A percentile compares a stretch with the other conserved stretches of the same genome.
Evolutionary conservation across 2,888 invertebrate genomes (phyloP).

Genomic region (Aphidius colemani): DNA sequence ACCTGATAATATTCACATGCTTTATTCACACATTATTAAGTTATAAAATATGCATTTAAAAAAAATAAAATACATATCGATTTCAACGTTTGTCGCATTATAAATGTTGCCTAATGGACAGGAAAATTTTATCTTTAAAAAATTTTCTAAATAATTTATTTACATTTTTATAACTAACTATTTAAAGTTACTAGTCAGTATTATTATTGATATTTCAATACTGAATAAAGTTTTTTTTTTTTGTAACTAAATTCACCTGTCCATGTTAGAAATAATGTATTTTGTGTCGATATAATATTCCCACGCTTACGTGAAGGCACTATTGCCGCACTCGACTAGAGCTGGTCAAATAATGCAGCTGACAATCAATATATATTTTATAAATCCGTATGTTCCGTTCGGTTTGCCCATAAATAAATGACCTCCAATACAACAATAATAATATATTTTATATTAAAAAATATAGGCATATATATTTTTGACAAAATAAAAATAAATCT

Average conservation of each 20-base stretch:
- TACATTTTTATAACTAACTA: not conserved
- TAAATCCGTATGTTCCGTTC: slow-evolving; percentile 25
- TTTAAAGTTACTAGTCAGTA: not conserved
- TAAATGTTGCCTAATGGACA: slow-evolving; percentile 41
- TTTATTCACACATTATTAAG: slow-evolving; percentile 40
- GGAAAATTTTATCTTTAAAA: slow-evolving; percentile 35
- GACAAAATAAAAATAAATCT: not conserved
- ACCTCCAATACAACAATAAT: slow-evolving; percentile 11
- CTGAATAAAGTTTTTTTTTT: not conserved
- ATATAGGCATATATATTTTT: not conserved
- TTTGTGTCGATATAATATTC: slow-evolving; percentile 60
- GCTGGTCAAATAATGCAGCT: slow-evolving; percentile 49
- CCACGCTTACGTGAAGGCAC: slow-evolving; percentile 61
- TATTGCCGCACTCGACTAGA: slow-evolving; percentile 58
- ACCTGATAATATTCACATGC: not conserved
- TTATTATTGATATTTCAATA: not conserved
- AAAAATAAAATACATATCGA: not conserved
- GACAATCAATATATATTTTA: slow-evolving; percentile 40
- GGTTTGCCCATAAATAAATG: slow-evolving; percentile 24
- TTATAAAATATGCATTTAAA: slow-evolving; percentile 18
- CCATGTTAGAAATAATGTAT: slow-evolving; percentile 49
- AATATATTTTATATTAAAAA: not conserved
- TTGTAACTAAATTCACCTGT: slow-evolving; percentile 46
- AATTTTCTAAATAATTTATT: slow-evolving; percentile 1
- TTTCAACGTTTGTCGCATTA: slow-evolving; percentile 19